Base-by-base conservation (phyloP, 2,797 vertebrate genomes). In the Danio kyathit region DNA sequence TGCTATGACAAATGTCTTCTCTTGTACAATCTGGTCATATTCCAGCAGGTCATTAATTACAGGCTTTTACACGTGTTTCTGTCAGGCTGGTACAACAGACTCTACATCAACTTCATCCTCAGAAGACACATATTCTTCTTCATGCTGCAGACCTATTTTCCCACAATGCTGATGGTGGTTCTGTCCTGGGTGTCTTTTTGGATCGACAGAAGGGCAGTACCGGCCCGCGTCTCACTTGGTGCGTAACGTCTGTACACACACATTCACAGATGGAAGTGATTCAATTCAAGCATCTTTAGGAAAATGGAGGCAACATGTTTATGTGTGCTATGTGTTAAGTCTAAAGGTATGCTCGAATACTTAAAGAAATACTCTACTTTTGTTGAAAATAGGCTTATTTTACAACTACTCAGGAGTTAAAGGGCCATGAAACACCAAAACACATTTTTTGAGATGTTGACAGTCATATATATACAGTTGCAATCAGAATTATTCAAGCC, bases 41-140 rank as follows among this genome's bases (percentile, higher is more conserved):
- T 14, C 40, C 17, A 74, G 41, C 40, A 38, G 49, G 44, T 44
- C 40, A 79, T 61, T 79, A 29, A 54, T 19, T 41, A 21, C 41
- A 14, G 29, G 29, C 21, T 61, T 29, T 51, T 63, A 19, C 74
- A 69, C 21, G 5, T 8, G 46, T 67, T 57, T 56, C 71, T 43
- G n/a, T 75, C 88, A 94, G 96, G 96, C 71, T 98, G 96, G 96
- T 98, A 97, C 92, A 97, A 97, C 56, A 93, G 96, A 43, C 94
- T 98, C 80, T 97, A 97, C 90, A 97, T 98, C 82, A 96, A 95
- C 88, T 98, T 98, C 91, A 95, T 96, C 80, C 95, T 98, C 69
- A 93, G 95, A 86, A 94, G 96, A 79, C 96, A 97, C 86, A 95
- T 98, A 88, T 97, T 99, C 95, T 99, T 98, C 92, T 98, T 97